Percentiles rank a stretch among this genome's conserved stretches.
Evolutionary conservation across 2,888 invertebrate species (phyloP).

Genomic region (Sinopyrophorus schimmeli): DNA sequence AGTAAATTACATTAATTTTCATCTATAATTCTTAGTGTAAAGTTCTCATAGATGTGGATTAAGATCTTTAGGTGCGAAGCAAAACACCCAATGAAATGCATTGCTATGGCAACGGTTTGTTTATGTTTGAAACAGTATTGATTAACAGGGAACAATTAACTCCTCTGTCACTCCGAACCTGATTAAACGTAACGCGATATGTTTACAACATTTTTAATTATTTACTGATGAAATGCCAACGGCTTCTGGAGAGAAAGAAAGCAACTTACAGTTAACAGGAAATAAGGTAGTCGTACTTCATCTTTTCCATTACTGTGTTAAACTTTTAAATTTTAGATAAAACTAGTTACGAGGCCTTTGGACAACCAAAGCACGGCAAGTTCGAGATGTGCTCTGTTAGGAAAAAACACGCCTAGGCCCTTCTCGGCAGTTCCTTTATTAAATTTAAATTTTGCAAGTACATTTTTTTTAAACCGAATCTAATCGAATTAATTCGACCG

Average conservation of each 20-base stretch:
- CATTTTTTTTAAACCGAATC: not conserved
- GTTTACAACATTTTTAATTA: conserved; percentile 4
- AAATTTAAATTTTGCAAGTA: conserved; percentile 21
- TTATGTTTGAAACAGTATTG: too few species aligned
- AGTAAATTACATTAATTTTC: too few species aligned
- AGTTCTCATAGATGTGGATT: too few species aligned
- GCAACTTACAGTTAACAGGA: conserved; percentile 38
- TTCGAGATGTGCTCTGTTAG: conserved; percentile 42
- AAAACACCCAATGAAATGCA: too few species aligned
- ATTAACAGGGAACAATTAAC: too few species aligned
- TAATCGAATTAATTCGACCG: not conserved
- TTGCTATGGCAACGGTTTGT: too few species aligned
- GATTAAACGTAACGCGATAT: conserved; percentile 1
- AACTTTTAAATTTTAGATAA: conserved; percentile 42
- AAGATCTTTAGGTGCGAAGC: too few species aligned
- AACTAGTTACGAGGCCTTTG: conserved; percentile 42
- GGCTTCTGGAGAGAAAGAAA: conserved; percentile 15
- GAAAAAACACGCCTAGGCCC: conserved; percentile 43
- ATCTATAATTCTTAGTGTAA: too few species aligned
- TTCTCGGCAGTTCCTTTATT: conserved; percentile 47
- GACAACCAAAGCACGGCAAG: conserved; percentile 44
- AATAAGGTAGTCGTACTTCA: conserved; percentile 36
- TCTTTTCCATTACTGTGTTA: conserved; percentile 6
- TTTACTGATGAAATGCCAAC: conserved; percentile 13
- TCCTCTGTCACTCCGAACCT: too few species aligned